Evolutionary conservation across 1,140 invertebrate genomes (phyloP).

Genomic region (Temnothorax nylanderi): DNA sequence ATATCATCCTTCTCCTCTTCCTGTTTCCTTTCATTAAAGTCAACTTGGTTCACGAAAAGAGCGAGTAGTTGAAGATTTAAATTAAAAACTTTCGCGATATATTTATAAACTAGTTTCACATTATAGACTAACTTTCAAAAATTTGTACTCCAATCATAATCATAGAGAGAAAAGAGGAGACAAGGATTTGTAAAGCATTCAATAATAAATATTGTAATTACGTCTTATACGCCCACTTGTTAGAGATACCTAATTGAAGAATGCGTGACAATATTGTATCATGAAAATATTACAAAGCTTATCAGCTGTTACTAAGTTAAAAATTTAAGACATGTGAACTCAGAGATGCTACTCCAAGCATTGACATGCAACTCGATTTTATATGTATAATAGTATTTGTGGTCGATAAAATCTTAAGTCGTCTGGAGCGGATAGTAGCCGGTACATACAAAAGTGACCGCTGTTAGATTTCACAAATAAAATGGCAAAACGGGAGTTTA

Average conservation of each 20-base stretch:
- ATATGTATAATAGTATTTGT: background rate
- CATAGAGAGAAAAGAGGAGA: background rate
- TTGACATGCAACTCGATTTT: background rate
- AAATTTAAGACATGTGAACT: background rate
- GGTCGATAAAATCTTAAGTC: background rate
- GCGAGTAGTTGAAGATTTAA: background rate
- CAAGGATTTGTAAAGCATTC: background rate
- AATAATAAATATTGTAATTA: background rate
- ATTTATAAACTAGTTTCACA: background rate
- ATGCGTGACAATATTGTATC: background rate
- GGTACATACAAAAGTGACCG: background rate
- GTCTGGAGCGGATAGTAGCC: background rate
- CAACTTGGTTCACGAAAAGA: slow-evolving; percentile 3
- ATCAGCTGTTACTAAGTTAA: background rate
- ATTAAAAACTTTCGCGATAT: slow-evolving; percentile 20
- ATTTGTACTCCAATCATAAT: slow-evolving; percentile 26
- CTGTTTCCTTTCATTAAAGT: background rate
- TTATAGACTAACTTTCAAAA: too few species aligned
- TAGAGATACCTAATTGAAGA: background rate
- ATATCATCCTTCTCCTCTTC: background rate
- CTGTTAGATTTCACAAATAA: slow-evolving; percentile 20
- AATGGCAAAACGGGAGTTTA: slow-evolving; percentile 4
- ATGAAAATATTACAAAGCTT: background rate
- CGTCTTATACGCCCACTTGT: background rate
- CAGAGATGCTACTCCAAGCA: background rate